Base-by-base conservation (phyloP, 2,888 invertebrate genomes). In the Listrodromus nycthemerus region DNA sequence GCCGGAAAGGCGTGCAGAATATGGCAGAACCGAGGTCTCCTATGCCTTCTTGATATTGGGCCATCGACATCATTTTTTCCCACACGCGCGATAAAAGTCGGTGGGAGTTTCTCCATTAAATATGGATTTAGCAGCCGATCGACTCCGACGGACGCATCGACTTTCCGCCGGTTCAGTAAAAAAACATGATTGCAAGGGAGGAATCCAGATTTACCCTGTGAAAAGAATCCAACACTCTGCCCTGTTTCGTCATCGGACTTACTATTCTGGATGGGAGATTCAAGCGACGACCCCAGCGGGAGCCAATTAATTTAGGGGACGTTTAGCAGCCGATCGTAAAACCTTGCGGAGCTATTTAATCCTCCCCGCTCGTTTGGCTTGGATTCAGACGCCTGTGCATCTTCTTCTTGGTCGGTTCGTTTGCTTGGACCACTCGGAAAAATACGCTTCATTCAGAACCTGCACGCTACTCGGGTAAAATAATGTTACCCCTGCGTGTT, bases 291-390 rank as follows among this genome's bases (percentile, higher is more conserved):
- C 50, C 45, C 73, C 41, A 67, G 37, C 37, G 30, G 69, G 61
- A 83, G 85, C 87, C 89, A 91, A 91, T 92, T 92, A 91, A 91
- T 91, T 89, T 88, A 82, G 87, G 87, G 87, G 86, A 87, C 87
- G 86, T 88, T 89, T 87, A 86, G 88, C 82, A 87, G 85, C 78
- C 78, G 86, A 88, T 90, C 88, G 89, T 89, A 89, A 90, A 91
- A 83, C 75, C 83, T 85, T 82, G 79, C 75, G 13, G 61, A 30
- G 82, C 61, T 48, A 37, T 70, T 75, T 55, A 37, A 65, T 58
- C 80, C 71, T 80, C 45, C 50, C 37, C 66, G 13, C 55, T 45
- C 75, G 41, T 50, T 73, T 52, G 52, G 7, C 48, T 58, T 52
- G 48, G 30, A 70, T 50, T 65, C 77, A 67, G 24, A 33, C 24